Evolutionary conservation across 2,888 invertebrate genomes (phyloP).

Genomic region (Cataglyphis livida): DNA sequence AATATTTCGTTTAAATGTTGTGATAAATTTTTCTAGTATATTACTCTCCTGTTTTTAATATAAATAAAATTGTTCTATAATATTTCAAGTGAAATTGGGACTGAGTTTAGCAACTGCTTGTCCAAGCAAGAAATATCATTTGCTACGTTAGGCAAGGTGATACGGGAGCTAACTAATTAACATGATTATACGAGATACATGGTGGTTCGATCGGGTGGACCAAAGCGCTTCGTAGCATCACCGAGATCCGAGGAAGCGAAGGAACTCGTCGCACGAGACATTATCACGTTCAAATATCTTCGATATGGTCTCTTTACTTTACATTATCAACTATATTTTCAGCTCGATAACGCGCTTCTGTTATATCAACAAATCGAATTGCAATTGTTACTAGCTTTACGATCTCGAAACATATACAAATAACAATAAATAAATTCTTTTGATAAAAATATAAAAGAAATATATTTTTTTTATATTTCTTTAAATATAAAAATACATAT

Average conservation of each 20-base stretch:
- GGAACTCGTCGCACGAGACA: constrained; percentile 25
- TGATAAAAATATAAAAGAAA: neutral
- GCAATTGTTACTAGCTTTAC: neutral
- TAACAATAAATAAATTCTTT: neutral
- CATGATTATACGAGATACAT: constrained; percentile 71
- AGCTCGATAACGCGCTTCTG: constrained; percentile 27
- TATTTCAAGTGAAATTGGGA: constrained; percentile 47
- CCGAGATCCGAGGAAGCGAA: constrained; percentile 31
- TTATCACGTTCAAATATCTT: constrained; percentile 43
- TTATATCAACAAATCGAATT: constrained; percentile 4
- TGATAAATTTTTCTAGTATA: neutral
- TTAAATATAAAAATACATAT: neutral
- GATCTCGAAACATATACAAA: neutral
- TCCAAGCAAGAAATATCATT: constrained; percentile 64
- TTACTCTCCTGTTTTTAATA: neutral
- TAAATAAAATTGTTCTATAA: neutral
- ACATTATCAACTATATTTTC: neutral
- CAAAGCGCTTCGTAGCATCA: constrained; percentile 57
- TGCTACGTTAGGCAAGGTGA: constrained; percentile 61
- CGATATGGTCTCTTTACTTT: constrained; percentile 25
- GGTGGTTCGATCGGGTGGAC: constrained; percentile 64
- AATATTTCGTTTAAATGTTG: neutral
- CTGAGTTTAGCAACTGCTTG: constrained; percentile 57
- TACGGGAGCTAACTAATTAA: constrained; percentile 69
- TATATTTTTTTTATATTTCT: neutral